Evolutionary conservation across 2,113 vertebrate genomes (phyloP).

Genomic region (Myiagra hebetior): DNA sequence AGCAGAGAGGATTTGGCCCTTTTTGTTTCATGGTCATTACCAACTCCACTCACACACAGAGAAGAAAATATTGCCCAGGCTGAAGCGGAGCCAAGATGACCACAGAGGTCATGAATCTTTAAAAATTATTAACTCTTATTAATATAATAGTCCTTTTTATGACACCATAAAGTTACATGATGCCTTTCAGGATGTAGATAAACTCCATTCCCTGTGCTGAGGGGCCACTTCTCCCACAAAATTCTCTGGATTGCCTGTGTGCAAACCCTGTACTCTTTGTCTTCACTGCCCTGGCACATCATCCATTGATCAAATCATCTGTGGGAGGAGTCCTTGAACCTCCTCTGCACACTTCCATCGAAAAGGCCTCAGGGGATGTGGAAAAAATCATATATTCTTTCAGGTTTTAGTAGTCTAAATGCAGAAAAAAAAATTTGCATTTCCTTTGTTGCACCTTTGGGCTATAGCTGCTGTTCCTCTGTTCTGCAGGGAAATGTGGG

Average conservation of each 20-base stretch:
- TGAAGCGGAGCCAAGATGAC: conserved; percentile 50
- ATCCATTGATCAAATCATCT: not conserved
- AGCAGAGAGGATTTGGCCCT: not conserved
- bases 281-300: not conserved
- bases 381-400: not conserved
- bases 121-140: conserved; percentile 55
- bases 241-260: not conserved
- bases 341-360: not conserved
- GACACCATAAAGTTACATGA: conserved; percentile 40
- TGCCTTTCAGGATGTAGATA: conserved; percentile 36
- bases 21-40: not conserved
- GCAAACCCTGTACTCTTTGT: not conserved
- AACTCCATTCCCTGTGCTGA: not conserved
- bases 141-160: conserved; percentile 58
- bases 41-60: not conserved
- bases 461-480: not conserved
- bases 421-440: not conserved
- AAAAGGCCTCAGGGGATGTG: not conserved
- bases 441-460: conserved; percentile 3
- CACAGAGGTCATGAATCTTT: conserved; percentile 46
- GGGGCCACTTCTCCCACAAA: not conserved
- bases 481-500: not conserved
- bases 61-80: not conserved
- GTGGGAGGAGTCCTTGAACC: not conserved
- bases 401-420: not conserved